phyloP scores from a whole-genome alignment of 2,113 vertebrate genomes.

The Paramormyrops kingsleyae region DNA sequence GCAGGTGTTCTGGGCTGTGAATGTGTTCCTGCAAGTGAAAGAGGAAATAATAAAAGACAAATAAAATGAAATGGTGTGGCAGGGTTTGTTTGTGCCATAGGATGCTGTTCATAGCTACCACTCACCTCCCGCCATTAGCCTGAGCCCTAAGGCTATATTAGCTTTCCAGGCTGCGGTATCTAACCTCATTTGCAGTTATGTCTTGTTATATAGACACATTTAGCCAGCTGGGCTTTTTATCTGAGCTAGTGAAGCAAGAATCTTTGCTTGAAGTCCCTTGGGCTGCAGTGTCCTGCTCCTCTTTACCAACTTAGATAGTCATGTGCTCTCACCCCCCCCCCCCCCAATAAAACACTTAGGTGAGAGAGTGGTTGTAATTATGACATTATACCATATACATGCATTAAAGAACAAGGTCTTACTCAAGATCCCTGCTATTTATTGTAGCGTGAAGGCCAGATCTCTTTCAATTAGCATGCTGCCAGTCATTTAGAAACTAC shows the following conservation, averaged over 20 bases:
- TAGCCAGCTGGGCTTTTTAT: slow-evolving; percentile 4
- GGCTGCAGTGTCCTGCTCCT: not conserved
- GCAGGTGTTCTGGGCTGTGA: slow-evolving; percentile 37
- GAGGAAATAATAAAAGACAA: not conserved
- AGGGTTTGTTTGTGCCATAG: not conserved
- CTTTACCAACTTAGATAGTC: not conserved
- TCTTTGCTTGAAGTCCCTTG: not conserved
- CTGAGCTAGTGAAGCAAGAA: not conserved
- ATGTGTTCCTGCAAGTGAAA: slow-evolving; percentile 20
- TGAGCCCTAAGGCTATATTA: not conserved
- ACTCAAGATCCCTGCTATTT: not conserved
- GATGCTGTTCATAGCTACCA: not conserved
- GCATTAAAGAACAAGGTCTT: not conserved
- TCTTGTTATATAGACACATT: not conserved
- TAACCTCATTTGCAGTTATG: not conserved
- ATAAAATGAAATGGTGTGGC: not conserved
- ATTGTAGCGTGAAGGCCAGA: not conserved
- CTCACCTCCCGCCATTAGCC: not conserved
- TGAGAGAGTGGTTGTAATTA: not conserved
- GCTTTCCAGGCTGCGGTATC: not conserved
- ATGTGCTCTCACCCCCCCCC: not conserved
- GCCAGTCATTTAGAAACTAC: not conserved
- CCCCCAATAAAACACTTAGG: not conserved
- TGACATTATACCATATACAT: not conserved
- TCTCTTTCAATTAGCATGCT: not conserved